Evolutionary conservation across 2,888 invertebrate genomes (phyloP).

Genomic region (Augiades crinisus): DNA sequence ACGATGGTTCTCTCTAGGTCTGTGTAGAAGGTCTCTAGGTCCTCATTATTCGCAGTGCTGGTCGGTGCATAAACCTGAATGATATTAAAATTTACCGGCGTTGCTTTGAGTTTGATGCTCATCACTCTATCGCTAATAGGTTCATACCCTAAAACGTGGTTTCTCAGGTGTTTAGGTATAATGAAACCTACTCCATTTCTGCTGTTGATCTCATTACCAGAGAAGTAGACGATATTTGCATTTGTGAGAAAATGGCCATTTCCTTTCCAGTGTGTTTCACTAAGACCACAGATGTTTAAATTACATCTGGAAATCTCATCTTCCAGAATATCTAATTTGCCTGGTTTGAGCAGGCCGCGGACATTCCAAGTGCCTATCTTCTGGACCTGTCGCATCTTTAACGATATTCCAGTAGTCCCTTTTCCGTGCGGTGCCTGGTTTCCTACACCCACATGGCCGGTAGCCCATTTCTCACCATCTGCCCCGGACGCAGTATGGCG

Average conservation of each 20-base stretch:
- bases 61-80: constrained; percentile 29
- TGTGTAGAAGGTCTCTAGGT: constrained; percentile 22
- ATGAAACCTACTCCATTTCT: constrained; percentile 24
- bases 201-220: constrained; percentile 23
- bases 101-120: constrained; percentile 20
- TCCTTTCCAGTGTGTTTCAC: constrained; percentile 33
- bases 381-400: neutral
- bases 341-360: constrained; percentile 15
- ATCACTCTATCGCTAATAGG: constrained; percentile 25
- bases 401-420: constrained; percentile 31
- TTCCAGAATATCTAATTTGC: constrained; percentile 29
- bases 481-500: constrained; percentile 30
- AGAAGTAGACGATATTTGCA: constrained; percentile 19
- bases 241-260: constrained; percentile 30
- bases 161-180: constrained; percentile 13
- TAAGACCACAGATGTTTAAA: constrained; percentile 8
- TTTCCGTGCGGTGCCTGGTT: constrained; percentile 33
- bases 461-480: constrained; percentile 29
- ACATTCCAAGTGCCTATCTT: constrained; percentile 32
- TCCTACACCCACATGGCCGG: constrained; percentile 26
- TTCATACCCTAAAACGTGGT: constrained; percentile 25
- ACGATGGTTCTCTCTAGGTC: constrained; percentile 16
- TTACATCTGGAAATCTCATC: constrained; percentile 20
- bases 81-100: constrained; percentile 21
- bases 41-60: constrained; percentile 10